phyloP scores from a whole-genome alignment of 2,888 invertebrate species.

The Trichogramma dendrolimi region DNA sequence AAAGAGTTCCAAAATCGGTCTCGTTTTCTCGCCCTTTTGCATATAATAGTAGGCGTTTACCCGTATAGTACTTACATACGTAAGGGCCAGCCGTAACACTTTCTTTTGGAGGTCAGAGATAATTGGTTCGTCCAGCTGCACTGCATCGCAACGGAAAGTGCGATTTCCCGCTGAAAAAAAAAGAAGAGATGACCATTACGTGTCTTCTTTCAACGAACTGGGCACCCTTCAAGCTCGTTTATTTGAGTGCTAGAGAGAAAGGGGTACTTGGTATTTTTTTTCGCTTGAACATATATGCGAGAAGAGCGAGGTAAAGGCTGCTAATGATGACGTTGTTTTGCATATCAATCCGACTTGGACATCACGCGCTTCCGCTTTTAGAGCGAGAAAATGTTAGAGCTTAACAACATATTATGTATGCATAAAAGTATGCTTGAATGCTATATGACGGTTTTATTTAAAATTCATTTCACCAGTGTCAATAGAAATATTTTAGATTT shows the following conservation, averaged over 20 bases:
- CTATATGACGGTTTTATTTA: too few species aligned
- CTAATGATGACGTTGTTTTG: constrained; percentile 44
- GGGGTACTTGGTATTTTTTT: not conserved
- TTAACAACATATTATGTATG: too few species aligned
- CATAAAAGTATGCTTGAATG: too few species aligned
- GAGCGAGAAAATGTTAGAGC: too few species aligned
- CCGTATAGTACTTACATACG: not conserved
- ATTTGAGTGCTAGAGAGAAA: not conserved
- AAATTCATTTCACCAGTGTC: too few species aligned
- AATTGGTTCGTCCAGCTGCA: constrained; percentile 19
- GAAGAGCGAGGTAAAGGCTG: constrained; percentile 21
- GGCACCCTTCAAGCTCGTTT: not conserved
- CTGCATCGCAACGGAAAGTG: constrained; percentile 11
- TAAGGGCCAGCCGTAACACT: not conserved
- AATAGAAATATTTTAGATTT: too few species aligned
- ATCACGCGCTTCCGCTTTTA: constrained; percentile 7
- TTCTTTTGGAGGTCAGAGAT: constrained; percentile 8
- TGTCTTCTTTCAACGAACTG: constrained; percentile 11
- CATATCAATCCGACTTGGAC: constrained; percentile 40
- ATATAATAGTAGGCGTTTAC: constrained; percentile 13
- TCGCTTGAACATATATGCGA: not conserved
- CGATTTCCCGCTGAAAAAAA: constrained; percentile 8
- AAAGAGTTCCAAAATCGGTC: not conserved
- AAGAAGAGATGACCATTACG: constrained; percentile 3
- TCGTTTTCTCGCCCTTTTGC: not conserved